phyloP scores from a whole-genome alignment of 2,113 vertebrate genomes.

The Sturnira hondurensis region DNA sequence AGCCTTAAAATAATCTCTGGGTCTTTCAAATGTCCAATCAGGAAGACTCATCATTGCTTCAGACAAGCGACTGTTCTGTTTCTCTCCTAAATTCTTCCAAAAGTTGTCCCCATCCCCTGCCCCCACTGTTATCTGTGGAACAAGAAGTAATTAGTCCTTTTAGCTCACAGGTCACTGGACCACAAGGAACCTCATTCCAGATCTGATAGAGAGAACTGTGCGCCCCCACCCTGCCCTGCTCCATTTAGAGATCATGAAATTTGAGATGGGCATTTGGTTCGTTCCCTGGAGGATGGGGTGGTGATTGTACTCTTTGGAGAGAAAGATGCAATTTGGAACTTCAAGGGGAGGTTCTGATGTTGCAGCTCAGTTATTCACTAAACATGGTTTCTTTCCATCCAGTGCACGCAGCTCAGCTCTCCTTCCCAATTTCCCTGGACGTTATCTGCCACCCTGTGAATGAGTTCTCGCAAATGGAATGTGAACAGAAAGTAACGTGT shows the following conservation, averaged over 20 bases:
- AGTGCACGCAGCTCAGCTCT: neutral
- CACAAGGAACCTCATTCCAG: neutral
- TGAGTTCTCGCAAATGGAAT: neutral
- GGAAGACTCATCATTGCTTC: neutral
- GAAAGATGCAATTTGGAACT: neutral
- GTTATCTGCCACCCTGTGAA: neutral
- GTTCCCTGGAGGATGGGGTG: neutral
- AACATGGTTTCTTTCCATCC: neutral
- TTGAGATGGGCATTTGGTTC: neutral
- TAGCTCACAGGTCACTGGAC: neutral
- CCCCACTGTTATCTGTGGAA: neutral
- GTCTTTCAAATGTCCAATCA: neutral
- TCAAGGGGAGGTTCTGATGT: neutral
- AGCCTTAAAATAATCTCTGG: neutral
- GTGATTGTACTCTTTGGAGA: neutral
- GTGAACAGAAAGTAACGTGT: neutral
- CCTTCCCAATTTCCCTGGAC: neutral
- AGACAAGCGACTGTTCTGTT: neutral
- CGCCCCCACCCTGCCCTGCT: rapidly evolving
- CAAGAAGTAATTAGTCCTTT: neutral
- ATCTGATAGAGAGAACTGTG: neutral
- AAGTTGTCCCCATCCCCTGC: rapidly evolving
- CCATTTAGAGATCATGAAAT: neutral
- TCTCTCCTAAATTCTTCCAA: neutral
- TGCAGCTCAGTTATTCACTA: neutral